Evolutionary conservation across 1,140 invertebrate species (phyloP).

Genomic region (Bombus terrestris): DNA sequence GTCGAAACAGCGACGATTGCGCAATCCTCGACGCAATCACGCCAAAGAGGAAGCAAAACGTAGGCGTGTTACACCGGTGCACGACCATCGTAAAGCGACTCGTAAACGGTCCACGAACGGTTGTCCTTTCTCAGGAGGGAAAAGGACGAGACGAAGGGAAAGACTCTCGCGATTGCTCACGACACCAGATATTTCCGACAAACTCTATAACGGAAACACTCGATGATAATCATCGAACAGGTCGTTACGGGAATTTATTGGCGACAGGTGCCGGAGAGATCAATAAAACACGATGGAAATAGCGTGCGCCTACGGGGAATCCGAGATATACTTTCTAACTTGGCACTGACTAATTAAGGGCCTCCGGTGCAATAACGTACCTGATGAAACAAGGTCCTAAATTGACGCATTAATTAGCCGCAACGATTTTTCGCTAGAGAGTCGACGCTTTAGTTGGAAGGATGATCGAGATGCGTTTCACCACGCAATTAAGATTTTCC

Average conservation of each 20-base stretch:
- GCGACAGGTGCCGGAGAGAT: constrained; percentile 44
- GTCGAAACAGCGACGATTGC: constrained; percentile 34
- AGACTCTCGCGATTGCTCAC: background rate
- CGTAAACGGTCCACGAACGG: constrained; percentile 31
- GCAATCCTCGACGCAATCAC: constrained; percentile 8
- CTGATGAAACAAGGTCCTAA: background rate
- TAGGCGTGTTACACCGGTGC: constrained; percentile 27
- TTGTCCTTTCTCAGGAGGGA: background rate
- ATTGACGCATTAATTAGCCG: background rate
- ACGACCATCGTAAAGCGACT: constrained; percentile 41
- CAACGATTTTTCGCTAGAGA: background rate
- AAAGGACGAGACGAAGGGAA: background rate
- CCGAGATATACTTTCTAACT: background rate
- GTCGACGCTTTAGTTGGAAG: background rate
- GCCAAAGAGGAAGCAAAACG: constrained; percentile 30
- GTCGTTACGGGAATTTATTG: constrained; percentile 33
- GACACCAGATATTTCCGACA: constrained; percentile 21
- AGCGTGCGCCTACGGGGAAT: background rate
- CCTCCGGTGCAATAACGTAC: background rate
- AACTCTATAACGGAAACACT: constrained; percentile 4
- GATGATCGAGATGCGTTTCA: too few relatives aligned
- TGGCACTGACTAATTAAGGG: background rate
- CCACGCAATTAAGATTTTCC: background rate
- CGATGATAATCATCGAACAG: constrained; percentile 18
- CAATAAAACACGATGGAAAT: constrained; percentile 11